These are phyloP conservation scores for Diaprepes abbreviatus DNA, from an alignment of 2,888 invertebrate species.

Conservation along the genomic window DNA sequence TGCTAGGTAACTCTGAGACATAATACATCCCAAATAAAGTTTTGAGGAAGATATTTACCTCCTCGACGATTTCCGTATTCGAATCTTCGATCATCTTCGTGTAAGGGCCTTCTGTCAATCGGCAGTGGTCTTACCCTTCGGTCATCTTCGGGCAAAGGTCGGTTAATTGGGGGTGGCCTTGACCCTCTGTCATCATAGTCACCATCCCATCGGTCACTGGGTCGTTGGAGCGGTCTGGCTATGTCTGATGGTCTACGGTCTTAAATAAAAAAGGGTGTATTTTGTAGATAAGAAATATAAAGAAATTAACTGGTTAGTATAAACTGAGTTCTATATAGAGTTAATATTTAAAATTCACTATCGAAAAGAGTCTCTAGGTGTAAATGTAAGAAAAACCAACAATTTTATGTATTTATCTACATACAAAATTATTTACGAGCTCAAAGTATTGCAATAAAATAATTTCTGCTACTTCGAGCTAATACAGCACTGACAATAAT, in stretches of 20 bases:
- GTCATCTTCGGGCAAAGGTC: constrained; percentile 31
- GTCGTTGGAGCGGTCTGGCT: constrained; percentile 20
- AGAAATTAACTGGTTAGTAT: too few relatives aligned
- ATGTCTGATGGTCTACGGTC: constrained; percentile 40
- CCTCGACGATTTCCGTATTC: constrained; percentile 57
- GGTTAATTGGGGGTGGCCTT: constrained; percentile 59
- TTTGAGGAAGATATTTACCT: constrained; percentile 62
- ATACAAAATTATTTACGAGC: too few relatives aligned
- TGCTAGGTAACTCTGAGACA: constrained; percentile 53
- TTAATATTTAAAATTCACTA: too few relatives aligned
- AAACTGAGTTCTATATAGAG: too few relatives aligned
- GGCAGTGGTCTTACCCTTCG: constrained; percentile 58
- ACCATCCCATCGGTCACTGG: constrained; percentile 29
- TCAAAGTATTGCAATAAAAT: too few relatives aligned
- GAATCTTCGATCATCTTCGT: constrained; percentile 50
- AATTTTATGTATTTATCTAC: too few relatives aligned
- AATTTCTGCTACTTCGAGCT: too few relatives aligned
- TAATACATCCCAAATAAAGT: constrained; percentile 60
- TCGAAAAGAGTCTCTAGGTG: too few relatives aligned
- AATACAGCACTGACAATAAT: too few relatives aligned
- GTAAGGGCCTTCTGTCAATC: constrained; percentile 41
- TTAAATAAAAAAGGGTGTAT: constrained; percentile 23
- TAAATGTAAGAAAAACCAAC: too few relatives aligned
- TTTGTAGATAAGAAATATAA: too few relatives aligned
- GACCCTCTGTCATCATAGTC: constrained; percentile 42